These are phyloP conservation scores for Drosophila willistoni DNA, from an alignment of 1,140 invertebrate genomes.

Conservation along the genomic window DNA sequence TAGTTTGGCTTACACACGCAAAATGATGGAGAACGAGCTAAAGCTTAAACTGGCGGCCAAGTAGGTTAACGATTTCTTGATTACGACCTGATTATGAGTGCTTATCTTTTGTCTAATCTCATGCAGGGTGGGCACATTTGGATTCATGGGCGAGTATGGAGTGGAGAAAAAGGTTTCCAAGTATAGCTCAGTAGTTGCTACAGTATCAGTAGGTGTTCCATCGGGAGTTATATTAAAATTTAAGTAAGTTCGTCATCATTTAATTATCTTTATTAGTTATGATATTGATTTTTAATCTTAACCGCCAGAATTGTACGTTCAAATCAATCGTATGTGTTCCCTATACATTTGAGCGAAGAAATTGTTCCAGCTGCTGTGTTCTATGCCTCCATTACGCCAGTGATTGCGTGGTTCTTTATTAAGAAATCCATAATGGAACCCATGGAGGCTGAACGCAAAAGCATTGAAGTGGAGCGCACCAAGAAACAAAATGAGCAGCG, in stretches of 20 bases:
- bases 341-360: slow-evolving; percentile 95
- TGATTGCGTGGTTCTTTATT: slow-evolving; percentile 90
- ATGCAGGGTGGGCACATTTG: slow-evolving; percentile 92
- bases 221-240: slow-evolving; percentile 94
- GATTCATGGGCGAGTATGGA: slow-evolving; percentile 93
- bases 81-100: background rate
- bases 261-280: background rate
- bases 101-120: slow-evolving; percentile 12
- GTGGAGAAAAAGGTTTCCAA: slow-evolving; percentile 96
- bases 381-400: slow-evolving; percentile 94
- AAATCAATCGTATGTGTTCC: slow-evolving; percentile 94
- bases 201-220: slow-evolving; percentile 92
- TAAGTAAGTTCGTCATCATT: slow-evolving; percentile 86
- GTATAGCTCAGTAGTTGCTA: slow-evolving; percentile 93
- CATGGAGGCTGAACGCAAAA: slow-evolving; percentile 90
- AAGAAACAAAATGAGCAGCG: slow-evolving; percentile 89
- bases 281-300: background rate
- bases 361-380: slow-evolving; percentile 94
- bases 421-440: slow-evolving; percentile 95
- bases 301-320: slow-evolving; percentile 90
- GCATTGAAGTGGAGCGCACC: slow-evolving; percentile 89
- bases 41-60: slow-evolving; percentile 90
- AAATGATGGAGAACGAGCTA: slow-evolving; percentile 90
- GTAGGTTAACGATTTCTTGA: slow-evolving; percentile 84
- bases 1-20: slow-evolving; percentile 89